Conservation (phyloP, 1,140 invertebrate genomes). For the Zelostemma sp. region DNA sequence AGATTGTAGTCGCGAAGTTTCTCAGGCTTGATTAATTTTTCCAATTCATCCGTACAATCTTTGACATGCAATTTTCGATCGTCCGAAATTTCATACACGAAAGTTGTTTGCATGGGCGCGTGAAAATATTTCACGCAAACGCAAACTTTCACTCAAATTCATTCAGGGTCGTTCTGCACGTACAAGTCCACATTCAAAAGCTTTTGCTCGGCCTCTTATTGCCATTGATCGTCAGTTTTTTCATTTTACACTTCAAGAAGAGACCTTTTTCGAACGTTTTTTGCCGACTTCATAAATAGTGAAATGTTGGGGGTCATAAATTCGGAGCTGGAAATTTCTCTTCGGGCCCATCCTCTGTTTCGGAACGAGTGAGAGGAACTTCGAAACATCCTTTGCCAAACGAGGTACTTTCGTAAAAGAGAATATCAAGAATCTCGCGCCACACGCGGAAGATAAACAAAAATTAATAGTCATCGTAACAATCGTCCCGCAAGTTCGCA, state of each 20-base stretch:
- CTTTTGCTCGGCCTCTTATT: too few species aligned
- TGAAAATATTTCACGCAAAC: slow-evolving; percentile 53
- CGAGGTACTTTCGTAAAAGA: background rate
- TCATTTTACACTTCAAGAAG: too few species aligned
- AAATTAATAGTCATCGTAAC: background rate
- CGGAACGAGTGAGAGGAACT: background rate
- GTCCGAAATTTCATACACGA: slow-evolving; percentile 34
- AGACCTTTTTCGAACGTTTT: too few species aligned
- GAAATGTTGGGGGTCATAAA: background rate
- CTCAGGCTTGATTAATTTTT: too few species aligned
- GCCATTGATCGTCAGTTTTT: too few species aligned
- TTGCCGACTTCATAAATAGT: too few species aligned
- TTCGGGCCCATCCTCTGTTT: background rate
- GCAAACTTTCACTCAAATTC: slow-evolving; percentile 55
- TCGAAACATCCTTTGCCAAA: background rate
- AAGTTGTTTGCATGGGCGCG: slow-evolving; percentile 19
- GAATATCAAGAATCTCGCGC: background rate
- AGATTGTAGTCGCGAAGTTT: too few species aligned
- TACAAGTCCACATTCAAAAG: slow-evolving; percentile 15
- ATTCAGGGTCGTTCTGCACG: slow-evolving; percentile 51
- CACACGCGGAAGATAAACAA: slow-evolving; percentile 1
- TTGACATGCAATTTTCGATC: slow-evolving; percentile 24
- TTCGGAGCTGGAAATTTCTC: background rate
- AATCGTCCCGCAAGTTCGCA: background rate
- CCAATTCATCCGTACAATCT: too few species aligned